Percentiles rank a stretch among this genome's conserved stretches.
These are phyloP conservation scores for Ectemnius lituratus DNA, from an alignment of 2,888 invertebrate genomes.

Conservation along the genomic window DNA sequence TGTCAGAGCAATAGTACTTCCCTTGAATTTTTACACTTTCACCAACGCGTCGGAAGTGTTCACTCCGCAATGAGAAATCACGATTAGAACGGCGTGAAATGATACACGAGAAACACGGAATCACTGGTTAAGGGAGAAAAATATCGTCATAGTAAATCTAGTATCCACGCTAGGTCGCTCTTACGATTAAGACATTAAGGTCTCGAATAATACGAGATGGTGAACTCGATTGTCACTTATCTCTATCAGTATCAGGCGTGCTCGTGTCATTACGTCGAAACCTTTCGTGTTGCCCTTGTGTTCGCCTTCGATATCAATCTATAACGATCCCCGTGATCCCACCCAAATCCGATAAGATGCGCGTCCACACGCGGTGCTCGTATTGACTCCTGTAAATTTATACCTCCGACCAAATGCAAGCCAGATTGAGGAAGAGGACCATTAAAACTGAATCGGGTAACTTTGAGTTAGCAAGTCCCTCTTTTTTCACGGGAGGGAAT, in stretches of 20 bases:
- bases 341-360: constrained; percentile 28
- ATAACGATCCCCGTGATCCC: constrained; percentile 28
- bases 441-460: constrained; percentile 4
- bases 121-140: too few species aligned
- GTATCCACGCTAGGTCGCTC: background rate
- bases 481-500: background rate
- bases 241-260: background rate
- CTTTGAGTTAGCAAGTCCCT: background rate
- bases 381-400: background rate
- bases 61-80: background rate
- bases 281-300: background rate
- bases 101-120: constrained; percentile 13
- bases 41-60: background rate
- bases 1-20: background rate
- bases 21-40: too few species aligned
- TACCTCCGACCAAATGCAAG: background rate
- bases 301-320: constrained; percentile 21
- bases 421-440: background rate
- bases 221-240: background rate
- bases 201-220: background rate
- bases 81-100: constrained; percentile 10
- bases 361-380: background rate
- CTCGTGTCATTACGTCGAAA: background rate
- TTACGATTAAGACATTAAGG: constrained; percentile 21
- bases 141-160: background rate